These are phyloP conservation scores for Hydrotaea cyrtoneurina DNA, from an alignment of 2,888 invertebrate species.

Conservation along the genomic window DNA sequence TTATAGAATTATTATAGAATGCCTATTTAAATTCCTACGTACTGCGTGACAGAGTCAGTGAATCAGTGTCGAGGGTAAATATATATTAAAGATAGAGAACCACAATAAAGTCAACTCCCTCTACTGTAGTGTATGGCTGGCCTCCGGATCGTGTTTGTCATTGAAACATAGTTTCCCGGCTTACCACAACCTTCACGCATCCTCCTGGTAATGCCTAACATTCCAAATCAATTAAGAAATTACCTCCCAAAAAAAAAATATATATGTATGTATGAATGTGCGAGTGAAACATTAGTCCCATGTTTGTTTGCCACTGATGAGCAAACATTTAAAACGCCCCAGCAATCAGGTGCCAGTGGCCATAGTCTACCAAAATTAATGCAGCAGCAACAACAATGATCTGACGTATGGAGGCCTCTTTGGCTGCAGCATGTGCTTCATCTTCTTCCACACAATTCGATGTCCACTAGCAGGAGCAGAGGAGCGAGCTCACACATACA, in stretches of 20 bases:
- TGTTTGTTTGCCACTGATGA: background rate
- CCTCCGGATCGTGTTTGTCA: too few relatives aligned
- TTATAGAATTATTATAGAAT: too few relatives aligned
- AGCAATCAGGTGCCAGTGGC: background rate
- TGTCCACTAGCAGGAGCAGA: background rate
- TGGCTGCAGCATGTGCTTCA: background rate
- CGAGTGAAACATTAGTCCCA: background rate
- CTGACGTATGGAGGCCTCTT: constrained; percentile 22
- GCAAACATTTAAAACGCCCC: constrained; percentile 20
- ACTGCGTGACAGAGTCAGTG: too few relatives aligned
- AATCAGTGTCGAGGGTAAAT: too few relatives aligned
- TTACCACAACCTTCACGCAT: too few relatives aligned
- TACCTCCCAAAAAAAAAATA: constrained; percentile 8
- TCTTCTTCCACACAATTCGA: background rate
- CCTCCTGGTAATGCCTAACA: background rate
- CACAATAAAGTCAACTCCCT: too few relatives aligned
- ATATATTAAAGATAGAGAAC: too few relatives aligned
- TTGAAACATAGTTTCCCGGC: too few relatives aligned
- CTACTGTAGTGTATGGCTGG: too few relatives aligned
- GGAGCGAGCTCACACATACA: background rate
- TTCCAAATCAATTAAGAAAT: constrained; percentile 33
- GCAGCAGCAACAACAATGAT: constrained; percentile 9
- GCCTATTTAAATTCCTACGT: too few relatives aligned
- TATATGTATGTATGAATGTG: too few relatives aligned
- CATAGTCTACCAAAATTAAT: constrained; percentile 17